These are phyloP conservation scores for Papilio dardanus DNA, from an alignment of 1,140 invertebrate genomes.

Conservation along the genomic window DNA sequence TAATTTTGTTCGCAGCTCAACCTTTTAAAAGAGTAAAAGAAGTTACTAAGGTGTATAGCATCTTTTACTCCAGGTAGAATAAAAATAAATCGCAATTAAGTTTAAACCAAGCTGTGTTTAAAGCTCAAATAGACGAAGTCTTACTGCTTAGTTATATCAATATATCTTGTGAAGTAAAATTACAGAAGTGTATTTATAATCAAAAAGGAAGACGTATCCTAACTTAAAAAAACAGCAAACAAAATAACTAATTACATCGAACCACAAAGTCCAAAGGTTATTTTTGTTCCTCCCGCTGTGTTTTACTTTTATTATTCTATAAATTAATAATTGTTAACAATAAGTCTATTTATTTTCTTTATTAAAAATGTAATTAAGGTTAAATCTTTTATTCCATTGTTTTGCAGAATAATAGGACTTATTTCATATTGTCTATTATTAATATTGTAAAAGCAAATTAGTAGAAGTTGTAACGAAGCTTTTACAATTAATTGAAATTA, in stretches of 20 bases:
- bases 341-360: not conserved
- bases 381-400: constrained; percentile 6
- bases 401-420: not conserved
- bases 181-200: not conserved
- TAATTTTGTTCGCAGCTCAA: not conserved
- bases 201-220: not conserved
- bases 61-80: not conserved
- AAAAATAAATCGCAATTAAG: not conserved
- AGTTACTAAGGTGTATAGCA: not conserved
- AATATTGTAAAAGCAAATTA: not conserved
- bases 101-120: not conserved
- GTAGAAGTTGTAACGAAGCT: not conserved
- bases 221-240: not conserved
- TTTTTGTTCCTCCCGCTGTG: not conserved
- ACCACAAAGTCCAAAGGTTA: not conserved
- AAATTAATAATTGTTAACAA: not conserved
- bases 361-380: not conserved
- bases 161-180: too few species aligned
- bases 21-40: not conserved
- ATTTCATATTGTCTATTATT: not conserved
- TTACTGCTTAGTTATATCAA: too few species aligned
- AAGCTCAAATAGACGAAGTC: not conserved
- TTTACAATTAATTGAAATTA: not conserved
- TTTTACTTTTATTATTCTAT: not conserved
- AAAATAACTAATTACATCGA: not conserved